Conservation (phyloP, 2,888 invertebrate species). For the Spilosoma lubricipeda region DNA sequence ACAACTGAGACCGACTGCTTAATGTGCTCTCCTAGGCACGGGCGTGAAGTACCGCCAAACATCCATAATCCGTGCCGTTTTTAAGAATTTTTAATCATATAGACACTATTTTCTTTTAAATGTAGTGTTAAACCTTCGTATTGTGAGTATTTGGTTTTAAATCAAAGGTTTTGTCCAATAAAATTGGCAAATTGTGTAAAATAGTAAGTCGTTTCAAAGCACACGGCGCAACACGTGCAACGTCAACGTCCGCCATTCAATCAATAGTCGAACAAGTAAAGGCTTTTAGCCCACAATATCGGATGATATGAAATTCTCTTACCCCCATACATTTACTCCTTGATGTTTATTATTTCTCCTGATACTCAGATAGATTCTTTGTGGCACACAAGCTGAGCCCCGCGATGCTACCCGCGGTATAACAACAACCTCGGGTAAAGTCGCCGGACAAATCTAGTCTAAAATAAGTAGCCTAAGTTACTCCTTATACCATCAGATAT, state of each 20-base stretch:
- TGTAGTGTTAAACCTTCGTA: background rate
- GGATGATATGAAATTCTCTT: constrained; percentile 13
- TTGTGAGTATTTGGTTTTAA: constrained; percentile 1
- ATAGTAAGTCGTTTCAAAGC: constrained; percentile 28
- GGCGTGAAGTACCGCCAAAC: no score
- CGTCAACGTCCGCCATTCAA: constrained; percentile 60
- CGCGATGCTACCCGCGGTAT: no score
- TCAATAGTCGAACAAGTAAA: constrained; percentile 74
- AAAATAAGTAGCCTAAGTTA: no score
- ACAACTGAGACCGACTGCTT: no score
- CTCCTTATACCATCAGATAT: no score
- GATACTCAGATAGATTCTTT: no score
- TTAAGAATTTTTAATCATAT: no score
- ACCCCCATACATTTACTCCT: constrained; percentile 1
- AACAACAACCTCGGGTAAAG: no score
- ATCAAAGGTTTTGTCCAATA: constrained; percentile 13
- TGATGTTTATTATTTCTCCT: background rate
- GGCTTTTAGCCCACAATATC: constrained; percentile 63
- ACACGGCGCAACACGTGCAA: constrained; percentile 46
- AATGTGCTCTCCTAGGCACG: no score
- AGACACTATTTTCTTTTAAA: background rate
- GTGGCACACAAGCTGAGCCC: no score
- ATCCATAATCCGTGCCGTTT: no score
- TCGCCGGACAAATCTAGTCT: no score
- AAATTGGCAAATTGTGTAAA: constrained; percentile 26